These are phyloP conservation scores for Dryoscopus gambensis DNA, from an alignment of 2,113 vertebrate genomes.

Conservation along the genomic window DNA sequence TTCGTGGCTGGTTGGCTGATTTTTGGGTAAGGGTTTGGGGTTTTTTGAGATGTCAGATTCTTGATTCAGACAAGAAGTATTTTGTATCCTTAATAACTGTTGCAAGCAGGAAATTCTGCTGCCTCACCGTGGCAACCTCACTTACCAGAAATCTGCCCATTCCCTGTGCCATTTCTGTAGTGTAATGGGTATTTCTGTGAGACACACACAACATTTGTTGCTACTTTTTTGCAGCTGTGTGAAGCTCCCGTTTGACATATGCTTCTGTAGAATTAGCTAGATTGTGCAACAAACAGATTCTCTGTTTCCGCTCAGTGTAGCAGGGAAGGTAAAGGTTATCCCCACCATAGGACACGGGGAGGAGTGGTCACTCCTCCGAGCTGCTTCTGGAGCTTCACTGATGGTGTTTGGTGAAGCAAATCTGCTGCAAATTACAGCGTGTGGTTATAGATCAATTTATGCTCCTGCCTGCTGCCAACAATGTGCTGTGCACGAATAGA, in stretches of 20 bases:
- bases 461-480: constrained; percentile 46
- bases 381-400: neutral
- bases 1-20: neutral
- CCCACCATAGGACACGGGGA: neutral
- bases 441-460: constrained; percentile 56
- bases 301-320: neutral
- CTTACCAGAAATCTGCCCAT: neutral
- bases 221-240: neutral
- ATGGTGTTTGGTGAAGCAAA: constrained; percentile 46
- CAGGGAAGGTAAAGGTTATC: constrained; percentile 12
- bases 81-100: neutral
- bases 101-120: neutral
- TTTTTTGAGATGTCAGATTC: neutral
- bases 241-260: neutral
- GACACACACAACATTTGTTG: neutral
- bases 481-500: constrained; percentile 25
- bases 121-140: neutral
- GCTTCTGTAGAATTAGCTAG: neutral
- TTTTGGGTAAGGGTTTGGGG: neutral
- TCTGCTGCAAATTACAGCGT: constrained; percentile 50
- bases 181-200: neutral
- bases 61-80: neutral
- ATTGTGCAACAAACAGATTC: neutral
- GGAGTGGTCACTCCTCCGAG: neutral
- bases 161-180: neutral